Conservation (phyloP, 1,140 invertebrate genomes). For the Drosophila nikananu region DNA sequence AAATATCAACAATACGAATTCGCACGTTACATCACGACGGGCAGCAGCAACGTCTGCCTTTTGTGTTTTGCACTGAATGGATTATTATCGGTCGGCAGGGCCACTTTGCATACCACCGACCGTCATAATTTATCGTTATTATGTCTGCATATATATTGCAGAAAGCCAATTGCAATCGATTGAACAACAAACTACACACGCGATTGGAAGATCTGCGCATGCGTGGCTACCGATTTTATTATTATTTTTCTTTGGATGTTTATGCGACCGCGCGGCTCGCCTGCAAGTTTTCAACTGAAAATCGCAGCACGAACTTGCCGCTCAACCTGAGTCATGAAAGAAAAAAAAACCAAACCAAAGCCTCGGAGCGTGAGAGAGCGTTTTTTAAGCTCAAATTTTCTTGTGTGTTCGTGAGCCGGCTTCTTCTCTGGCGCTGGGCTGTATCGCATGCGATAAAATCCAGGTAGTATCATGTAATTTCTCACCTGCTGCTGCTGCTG, state of each 20-base stretch:
- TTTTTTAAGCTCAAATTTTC: conserved; percentile 22
- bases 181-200: conserved; percentile 56
- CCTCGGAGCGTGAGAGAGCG: conserved; percentile 19
- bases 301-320: conserved; percentile 19
- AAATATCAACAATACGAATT: conserved; percentile 33
- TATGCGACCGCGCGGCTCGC: conserved; percentile 52
- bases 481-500: conserved; percentile 48
- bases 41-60: conserved; percentile 17
- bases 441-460: conserved; percentile 50
- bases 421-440: conserved; percentile 16
- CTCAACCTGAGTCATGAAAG: conserved; percentile 35
- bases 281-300: conserved; percentile 60
- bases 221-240: conserved; percentile 34
- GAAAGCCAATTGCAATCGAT: conserved; percentile 56
- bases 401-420: conserved; percentile 29
- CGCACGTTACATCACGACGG: conserved; percentile 33
- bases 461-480: conserved; percentile 16
- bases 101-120: conserved; percentile 34
- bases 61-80: conserved; percentile 31
- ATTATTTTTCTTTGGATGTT: conserved; percentile 4
- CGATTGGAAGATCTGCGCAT: conserved; percentile 49
- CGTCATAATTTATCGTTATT: conserved; percentile 60
- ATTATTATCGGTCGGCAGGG: conserved; percentile 15
- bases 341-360: neutral
- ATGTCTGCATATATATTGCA: conserved; percentile 42